These are phyloP conservation scores for Brachypalpus laphriformis DNA, from an alignment of 2,888 invertebrate species.

Conservation along the genomic window DNA sequence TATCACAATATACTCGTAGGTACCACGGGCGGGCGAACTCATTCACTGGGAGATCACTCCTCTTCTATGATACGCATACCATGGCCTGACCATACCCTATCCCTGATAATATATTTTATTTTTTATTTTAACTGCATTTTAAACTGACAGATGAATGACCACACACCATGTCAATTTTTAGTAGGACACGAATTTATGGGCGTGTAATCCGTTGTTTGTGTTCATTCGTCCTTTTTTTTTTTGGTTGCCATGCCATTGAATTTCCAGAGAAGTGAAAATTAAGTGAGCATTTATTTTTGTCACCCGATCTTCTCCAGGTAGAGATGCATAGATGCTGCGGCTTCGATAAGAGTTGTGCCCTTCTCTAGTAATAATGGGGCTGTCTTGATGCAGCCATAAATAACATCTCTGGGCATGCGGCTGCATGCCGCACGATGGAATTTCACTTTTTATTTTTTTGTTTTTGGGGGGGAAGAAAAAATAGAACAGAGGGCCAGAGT, in stretches of 20 bases:
- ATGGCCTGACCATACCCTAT: not conserved
- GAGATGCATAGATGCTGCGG: conserved; percentile 36
- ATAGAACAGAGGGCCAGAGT: not conserved
- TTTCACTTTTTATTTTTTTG: not conserved
- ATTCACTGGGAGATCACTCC: conserved; percentile 54
- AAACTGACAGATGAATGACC: conserved; percentile 73
- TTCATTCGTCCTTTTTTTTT: conserved; percentile 50
- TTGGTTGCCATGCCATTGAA: conserved; percentile 9
- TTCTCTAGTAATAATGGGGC: conserved; percentile 21
- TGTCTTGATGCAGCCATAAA: conserved; percentile 55
- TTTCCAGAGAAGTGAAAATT: conserved; percentile 33
- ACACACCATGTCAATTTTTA: conserved; percentile 67
- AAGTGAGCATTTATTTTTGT: conserved; percentile 64
- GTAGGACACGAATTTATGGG: conserved; percentile 70
- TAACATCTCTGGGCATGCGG: conserved; percentile 51
- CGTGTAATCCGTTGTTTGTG: conserved; percentile 68
- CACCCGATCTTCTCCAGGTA: conserved; percentile 62
- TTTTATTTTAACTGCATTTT: conserved; percentile 48
- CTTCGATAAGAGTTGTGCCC: conserved; percentile 44
- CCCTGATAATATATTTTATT: not conserved
- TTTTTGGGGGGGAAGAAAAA: not conserved
- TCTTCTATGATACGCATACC: not conserved
- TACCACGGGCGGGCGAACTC: not conserved
- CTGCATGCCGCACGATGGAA: conserved; percentile 51
- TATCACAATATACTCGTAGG: not conserved